phyloP scores from a whole-genome alignment of 2,113 vertebrate genomes.

The Bubo scandiacus region DNA sequence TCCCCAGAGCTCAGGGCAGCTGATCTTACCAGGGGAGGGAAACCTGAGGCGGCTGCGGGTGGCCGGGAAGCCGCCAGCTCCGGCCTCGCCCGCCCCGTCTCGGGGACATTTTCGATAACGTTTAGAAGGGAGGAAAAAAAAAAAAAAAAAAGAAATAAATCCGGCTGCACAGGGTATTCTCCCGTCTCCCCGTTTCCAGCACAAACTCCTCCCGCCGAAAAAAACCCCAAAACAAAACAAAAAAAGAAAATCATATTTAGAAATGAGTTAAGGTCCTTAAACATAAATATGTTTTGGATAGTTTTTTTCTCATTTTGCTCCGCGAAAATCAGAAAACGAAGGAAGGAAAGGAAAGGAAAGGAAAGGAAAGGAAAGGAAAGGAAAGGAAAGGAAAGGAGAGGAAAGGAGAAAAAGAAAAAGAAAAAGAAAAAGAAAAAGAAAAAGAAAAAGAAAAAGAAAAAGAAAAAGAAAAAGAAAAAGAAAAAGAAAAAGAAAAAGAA shows the following conservation, averaged over 20 bases:
- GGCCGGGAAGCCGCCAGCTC: no score
- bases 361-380: no score
- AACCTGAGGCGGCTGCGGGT: neutral
- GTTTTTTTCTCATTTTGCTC: neutral
- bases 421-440: no score
- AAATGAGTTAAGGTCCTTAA: neutral
- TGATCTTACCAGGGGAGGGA: neutral
- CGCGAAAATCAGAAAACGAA: neutral
- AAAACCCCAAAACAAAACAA: neutral
- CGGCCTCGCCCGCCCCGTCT: neutral
- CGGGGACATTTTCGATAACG: neutral
- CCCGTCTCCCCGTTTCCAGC: fast-evolving
- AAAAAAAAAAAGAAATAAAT: neutral
- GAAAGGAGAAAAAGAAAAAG: no score
- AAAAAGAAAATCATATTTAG: neutral
- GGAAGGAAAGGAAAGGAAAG: no score
- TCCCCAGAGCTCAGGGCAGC: neutral
- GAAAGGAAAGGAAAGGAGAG: no score
- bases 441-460: fast-evolving
- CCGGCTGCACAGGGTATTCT: neutral
- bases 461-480: fast-evolving
- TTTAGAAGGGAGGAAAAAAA: no score
- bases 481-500: no score
- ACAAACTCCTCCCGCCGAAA: fast-evolving
- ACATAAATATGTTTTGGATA: neutral